Base-by-base conservation (phyloP, 2,797 vertebrate genomes). In the Melanotaenia maccullochi region DNA sequence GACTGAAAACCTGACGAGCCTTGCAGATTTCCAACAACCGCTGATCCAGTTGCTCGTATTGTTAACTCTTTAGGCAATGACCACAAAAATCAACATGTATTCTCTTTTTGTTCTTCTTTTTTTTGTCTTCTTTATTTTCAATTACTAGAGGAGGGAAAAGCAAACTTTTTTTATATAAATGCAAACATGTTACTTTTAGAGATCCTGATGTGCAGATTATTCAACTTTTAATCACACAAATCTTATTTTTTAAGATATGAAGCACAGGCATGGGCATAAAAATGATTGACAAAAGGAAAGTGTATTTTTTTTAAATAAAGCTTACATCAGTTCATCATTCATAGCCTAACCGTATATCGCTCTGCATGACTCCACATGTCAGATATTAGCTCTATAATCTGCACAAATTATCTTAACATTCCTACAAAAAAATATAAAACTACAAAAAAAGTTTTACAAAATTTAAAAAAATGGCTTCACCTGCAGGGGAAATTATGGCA, bases 401-500 rank as follows among this genome's bases (percentile, higher is more conserved):
- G 83, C 89, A 93, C 90, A 91, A 90, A 90, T 86, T 73, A 90
- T 88, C 86, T 92, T 93, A 94, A 95, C 94, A 95, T 96, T 96
- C 94, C 94, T 94, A 91, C 79, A 87, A 92, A 92, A 92, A 57
- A 30, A 60, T 65, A 36, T 25, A 74, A 77, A 72, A 81, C 84
- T 71, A 76, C 79, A 88, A 84, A 49, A 49, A 87, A 75, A 65
- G 33, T 12, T 60, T 59, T 64, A 60, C 79, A 81, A 75, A 54
- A 18, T 2, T 38, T 78, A 87, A 83, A 85, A 85, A 85, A 91
- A 88, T 83, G 79, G 87, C 75, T 87, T 90, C 87, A 90, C 75
- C 55, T 86, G 86, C 87, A 64, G 74, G 60, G 73, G 85, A 90
- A 86, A 81, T 83, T 73, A 62, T 71, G 65, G 71, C 75, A 65